phyloP scores from a whole-genome alignment of 2,113 vertebrate genomes.

The Nipponia nippon region DNA sequence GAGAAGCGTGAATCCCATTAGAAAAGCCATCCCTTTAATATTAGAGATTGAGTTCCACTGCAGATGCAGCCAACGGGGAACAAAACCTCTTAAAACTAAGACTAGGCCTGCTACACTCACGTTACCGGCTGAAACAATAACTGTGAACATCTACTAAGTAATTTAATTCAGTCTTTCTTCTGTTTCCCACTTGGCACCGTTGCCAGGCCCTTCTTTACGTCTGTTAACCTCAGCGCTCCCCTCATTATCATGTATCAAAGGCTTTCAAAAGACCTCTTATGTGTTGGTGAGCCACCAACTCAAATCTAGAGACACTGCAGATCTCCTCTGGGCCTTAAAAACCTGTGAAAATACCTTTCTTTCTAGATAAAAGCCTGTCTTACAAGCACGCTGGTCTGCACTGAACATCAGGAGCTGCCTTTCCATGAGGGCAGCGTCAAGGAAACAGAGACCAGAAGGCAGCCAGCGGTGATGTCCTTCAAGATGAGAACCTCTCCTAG shows the following conservation, averaged over 20 bases:
- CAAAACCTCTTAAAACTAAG: fast-evolving
- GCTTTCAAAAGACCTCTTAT: not conserved
- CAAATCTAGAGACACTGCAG: not conserved
- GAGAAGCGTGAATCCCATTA: not conserved
- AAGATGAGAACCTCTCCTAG: not conserved
- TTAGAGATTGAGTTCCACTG: not conserved
- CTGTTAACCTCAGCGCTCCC: fast-evolving
- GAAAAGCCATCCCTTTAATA: not conserved
- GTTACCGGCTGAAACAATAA: not conserved
- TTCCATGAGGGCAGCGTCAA: not conserved
- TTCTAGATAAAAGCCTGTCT: not conserved
- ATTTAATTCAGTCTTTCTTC: not conserved
- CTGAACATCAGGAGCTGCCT: not conserved
- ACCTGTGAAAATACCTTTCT: fast-evolving
- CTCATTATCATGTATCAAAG: not conserved
- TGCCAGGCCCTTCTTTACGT: not conserved
- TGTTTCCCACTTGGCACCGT: not conserved
- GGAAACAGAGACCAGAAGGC: not conserved
- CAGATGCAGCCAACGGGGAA: not conserved
- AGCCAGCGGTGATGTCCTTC: fast-evolving
- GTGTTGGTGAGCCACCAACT: not conserved
- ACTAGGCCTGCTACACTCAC: not conserved
- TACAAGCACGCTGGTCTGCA: not conserved
- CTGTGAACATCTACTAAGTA: not conserved
- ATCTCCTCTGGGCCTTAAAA: not conserved